Evolutionary conservation across 2,888 invertebrate species (phyloP).

Genomic region (Dastarcus helophoroides): DNA sequence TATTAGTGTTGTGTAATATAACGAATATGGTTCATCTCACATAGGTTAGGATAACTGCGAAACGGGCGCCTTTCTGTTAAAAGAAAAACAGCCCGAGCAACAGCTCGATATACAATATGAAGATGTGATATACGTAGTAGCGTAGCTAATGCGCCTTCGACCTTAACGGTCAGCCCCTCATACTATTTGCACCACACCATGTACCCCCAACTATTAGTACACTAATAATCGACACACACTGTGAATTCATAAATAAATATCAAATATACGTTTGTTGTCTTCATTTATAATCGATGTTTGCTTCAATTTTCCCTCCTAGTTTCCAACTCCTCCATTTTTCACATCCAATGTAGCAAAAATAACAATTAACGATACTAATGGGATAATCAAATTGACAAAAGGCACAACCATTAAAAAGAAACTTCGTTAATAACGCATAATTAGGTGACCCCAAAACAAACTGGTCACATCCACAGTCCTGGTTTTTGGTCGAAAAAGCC

Average conservation of each 20-base stretch:
- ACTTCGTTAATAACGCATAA: too few species aligned
- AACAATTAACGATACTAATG: too few species aligned
- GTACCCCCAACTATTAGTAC: conserved; percentile 32
- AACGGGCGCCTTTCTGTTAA: conserved; percentile 21
- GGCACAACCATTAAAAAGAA: too few species aligned
- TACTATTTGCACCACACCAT: conserved; percentile 33
- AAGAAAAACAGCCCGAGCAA: not conserved
- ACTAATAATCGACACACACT: conserved; percentile 38
- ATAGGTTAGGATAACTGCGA: conserved; percentile 23
- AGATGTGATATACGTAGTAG: conserved; percentile 33
- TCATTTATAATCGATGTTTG: conserved; percentile 27
- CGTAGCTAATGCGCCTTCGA: conserved; percentile 19
- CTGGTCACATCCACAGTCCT: too few species aligned
- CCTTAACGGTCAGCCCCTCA: conserved; percentile 25
- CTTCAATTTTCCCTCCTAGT: too few species aligned
- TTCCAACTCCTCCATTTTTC: too few species aligned
- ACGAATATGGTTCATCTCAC: conserved; percentile 31
- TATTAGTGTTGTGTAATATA: conserved; percentile 35
- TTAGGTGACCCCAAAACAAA: too few species aligned
- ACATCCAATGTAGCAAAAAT: too few species aligned
- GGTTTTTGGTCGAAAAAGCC: too few species aligned
- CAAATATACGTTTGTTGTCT: conserved; percentile 31
- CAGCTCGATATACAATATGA: conserved; percentile 28
- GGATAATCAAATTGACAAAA: too few species aligned
- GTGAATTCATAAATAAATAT: conserved; percentile 37